Base-by-base conservation (phyloP, 2,888 invertebrate genomes). In the Gortyna flavago region DNA sequence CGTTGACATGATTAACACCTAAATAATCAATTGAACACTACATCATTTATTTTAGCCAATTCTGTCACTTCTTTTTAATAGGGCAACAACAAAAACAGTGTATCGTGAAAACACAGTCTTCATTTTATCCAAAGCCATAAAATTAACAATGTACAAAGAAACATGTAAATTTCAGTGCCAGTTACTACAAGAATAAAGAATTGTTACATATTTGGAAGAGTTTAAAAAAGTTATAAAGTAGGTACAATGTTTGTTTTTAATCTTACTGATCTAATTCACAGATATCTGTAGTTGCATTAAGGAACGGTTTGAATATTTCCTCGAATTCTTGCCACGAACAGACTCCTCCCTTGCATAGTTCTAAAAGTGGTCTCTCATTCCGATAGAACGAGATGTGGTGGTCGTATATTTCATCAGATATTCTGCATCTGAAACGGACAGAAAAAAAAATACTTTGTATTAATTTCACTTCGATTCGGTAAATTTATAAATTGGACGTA, bases 281-380 rank as follows among this genome's bases (percentile, higher is more conserved):
- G 81, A 93, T 90, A 79, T 92, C 91, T 21, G 86, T 85, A 59
- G 88, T 90, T 41, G 87, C 86, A 72, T 93, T 91, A 35, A 89
- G 77, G 76, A 92, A 93, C 44, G 92, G 90, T 51, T 84, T 90
- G 41, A 95, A 86, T 88, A 92, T 93, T n/a, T 90, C 84, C 80
- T 93, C 91, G 74, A 95, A 94, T 84, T 95, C 93, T 70, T 92
- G 88, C 95, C 95, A 95, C n/a, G 94, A 91, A 85, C 95, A 95
- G 79, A 94, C 91, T 38, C 94, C 94, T 81, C 91, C 88, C 54
- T 90, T 90, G 81, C 95, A 95, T 70, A 95, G 89, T 51, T 92
- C 90, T 80, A 90, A 85, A 35, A 95, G 86, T 5, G 94, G 95
- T 87, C 93, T 93, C 84, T 95, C 95, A 75, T 95, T 95, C 85